phyloP scores from a whole-genome alignment of 2,797 vertebrate species.

The Glyptemys insculpta region DNA sequence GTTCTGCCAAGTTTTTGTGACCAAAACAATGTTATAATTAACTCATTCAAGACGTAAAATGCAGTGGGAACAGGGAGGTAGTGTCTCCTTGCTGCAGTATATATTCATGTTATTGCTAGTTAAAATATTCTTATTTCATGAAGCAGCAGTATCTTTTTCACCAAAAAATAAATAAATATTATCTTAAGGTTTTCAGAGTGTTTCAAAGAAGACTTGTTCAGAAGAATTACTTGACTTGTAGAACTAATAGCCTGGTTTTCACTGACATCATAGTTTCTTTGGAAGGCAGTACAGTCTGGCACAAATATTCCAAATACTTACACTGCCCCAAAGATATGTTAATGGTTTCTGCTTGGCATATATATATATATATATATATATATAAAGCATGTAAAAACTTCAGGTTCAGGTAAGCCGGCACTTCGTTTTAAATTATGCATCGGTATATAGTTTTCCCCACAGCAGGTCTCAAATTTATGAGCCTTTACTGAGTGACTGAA shows the following conservation, averaged over 20 bases:
- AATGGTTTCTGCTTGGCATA: background rate
- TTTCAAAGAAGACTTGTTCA: background rate
- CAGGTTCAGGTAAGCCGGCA: background rate
- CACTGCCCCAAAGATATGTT: background rate
- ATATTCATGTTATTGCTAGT: background rate
- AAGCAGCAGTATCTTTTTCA: background rate
- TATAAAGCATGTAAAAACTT: background rate
- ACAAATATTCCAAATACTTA: background rate
- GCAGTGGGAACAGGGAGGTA: background rate
- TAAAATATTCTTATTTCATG: background rate
- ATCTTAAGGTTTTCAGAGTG: background rate
- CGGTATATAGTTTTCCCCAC: accelerated
- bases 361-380: no score
- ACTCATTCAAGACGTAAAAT: accelerated
- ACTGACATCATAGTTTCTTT: background rate
- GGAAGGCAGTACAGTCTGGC: background rate
- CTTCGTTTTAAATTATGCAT: background rate
- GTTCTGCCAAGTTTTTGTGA: background rate
- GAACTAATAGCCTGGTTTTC: background rate
- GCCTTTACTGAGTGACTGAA: background rate
- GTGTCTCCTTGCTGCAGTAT: background rate
- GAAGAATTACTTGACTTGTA: background rate
- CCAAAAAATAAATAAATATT: background rate
- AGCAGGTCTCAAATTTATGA: background rate
- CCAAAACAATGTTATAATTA: background rate